Evolutionary conservation across 2,797 vertebrate genomes (phyloP), one percentile per base, ranked within the genome.

Genomic region (Takifugu ocellatus): DNA sequence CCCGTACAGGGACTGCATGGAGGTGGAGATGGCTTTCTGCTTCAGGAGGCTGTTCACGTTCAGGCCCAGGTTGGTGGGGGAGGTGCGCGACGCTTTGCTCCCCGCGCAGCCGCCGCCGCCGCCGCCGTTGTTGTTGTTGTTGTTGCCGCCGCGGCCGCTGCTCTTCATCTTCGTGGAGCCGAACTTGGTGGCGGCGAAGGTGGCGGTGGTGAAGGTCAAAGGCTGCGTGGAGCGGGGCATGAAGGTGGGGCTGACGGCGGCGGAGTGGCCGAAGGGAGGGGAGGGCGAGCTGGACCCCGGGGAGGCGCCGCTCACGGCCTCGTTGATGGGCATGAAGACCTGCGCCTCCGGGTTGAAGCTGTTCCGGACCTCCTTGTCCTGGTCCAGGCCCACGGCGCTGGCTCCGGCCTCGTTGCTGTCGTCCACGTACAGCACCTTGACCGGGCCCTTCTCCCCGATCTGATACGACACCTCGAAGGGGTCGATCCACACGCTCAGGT

Each of bases 131-230:
- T 59, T 21, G 7, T 39, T 44, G 56, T 54, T 59, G 84, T 93
- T 95, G 84, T 94, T 96, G 78, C 72, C 72, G 84, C 70, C 83
- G 62, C 96, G 95, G 75, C 94, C 92, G 49, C 93, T 94, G 63
- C 91, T 96, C 92, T 98, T 99, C 95, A 98, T 99, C 91, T 98
- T 99, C 82, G 97, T 99, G 72, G 96, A 99, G 89, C 97, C 96
- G 50, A 99, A 98, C 91, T 98, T 98, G 86, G 97, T 98, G 91
- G 97, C 96, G 50, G 97, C 96, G 42, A 98, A 99, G 66, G 95
- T 95, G 91, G 96, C 96, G 78, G 96, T 98, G 66, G 96, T 99
- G 88, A 99, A 99, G 92, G 96, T 99, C 88, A 99, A 92, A 89
- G 95, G 95, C 92, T 99, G 95, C 36, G 92, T 89, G 80, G 94